Base-by-base conservation (phyloP, 2,888 invertebrate genomes). In the Oxycera nigricornis region DNA sequence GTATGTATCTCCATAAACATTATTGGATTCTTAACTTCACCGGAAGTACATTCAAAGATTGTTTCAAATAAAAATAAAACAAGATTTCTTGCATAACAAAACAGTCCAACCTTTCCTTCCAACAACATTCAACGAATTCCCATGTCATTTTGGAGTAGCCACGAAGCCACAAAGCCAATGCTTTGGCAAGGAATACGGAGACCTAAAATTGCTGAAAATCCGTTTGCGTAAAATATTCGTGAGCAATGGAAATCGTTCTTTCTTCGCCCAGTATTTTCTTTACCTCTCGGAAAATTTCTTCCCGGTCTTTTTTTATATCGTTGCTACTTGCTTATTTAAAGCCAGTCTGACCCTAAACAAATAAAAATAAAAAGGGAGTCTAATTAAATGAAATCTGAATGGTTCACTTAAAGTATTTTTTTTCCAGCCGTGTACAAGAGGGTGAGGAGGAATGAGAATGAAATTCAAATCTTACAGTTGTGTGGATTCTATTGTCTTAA, bases 301-400 rank as follows among this genome's bases (percentile, higher is more conserved):
- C 14, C 22, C 2, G 31, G 31, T 70, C 30, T 68, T 68, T 50
- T 31, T 52, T 7, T 26, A n/a, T 52, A 55, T 31, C 14, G 28
- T 55, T 70, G 22, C 52, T 70, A 9, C 31, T 55, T 35, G 31
- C 31, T 73, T 75, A 59, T 30, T 59, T 59, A 59, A 59, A 59
- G 65, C 65, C 55, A 76, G 72, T 46, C 72, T 74, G 76, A 76
- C 76, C 76, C 76, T 74, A 76, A 76, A 76, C 73, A 76, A 76
- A 76, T 76, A 75, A 75, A 75, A 68, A 73, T 67, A 55, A 72
- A 59, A 22, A 72, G 50, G 75, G 59, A 46, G 65, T 70, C 74
- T 76, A 76, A 76, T 76, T 76, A 76, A 76, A 76, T 76, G 76
- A 76, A 76, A 76, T 76, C 74, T 76, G 72, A 76, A 76, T 73